Percentiles rank a stretch among this genome's conserved stretches.
These are phyloP conservation scores for Centrocercus urophasianus DNA, from an alignment of 2,113 vertebrate species.

Conservation along the genomic window DNA sequence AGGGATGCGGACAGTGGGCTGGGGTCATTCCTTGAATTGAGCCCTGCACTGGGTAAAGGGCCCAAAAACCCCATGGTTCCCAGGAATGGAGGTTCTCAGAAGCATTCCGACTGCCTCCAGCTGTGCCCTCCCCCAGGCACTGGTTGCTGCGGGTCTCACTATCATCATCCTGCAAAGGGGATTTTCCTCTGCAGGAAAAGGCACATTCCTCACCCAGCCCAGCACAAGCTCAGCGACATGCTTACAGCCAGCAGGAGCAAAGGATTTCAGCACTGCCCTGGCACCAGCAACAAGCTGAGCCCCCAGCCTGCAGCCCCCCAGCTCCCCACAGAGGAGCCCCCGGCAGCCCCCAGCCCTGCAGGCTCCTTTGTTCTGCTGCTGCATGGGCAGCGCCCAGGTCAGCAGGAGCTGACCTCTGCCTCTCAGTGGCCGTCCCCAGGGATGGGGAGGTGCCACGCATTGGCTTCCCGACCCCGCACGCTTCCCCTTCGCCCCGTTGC, in stretches of 20 bases:
- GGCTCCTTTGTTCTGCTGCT: conserved; percentile 61
- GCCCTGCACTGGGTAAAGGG: not conserved
- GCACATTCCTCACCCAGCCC: not conserved
- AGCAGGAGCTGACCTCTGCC: conserved; percentile 54
- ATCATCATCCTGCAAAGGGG: not conserved
- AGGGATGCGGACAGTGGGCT: not conserved
- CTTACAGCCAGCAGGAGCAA: not conserved
- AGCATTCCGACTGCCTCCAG: too few relatives aligned
- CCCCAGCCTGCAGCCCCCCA: not conserved
- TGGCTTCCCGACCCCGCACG: conserved; percentile 26
- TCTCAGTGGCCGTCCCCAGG: not conserved
- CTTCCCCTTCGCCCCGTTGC: conserved; percentile 25
- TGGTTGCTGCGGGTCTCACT: not conserved
- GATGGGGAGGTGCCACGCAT: conserved; percentile 27
- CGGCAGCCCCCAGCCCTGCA: accelerated
- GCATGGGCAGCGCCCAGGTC: conserved; percentile 23
- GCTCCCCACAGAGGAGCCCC: not conserved
- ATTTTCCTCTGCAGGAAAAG: not conserved
- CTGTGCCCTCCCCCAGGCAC: not conserved
- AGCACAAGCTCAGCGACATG: not conserved
- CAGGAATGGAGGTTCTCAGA: not conserved
- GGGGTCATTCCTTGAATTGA: not conserved
- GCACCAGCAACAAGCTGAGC: not conserved
- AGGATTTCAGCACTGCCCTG: not conserved
- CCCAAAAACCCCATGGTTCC: not conserved